These are phyloP conservation scores for Aphrophora alni DNA, from an alignment of 2,888 invertebrate species.

Conservation along the genomic window DNA sequence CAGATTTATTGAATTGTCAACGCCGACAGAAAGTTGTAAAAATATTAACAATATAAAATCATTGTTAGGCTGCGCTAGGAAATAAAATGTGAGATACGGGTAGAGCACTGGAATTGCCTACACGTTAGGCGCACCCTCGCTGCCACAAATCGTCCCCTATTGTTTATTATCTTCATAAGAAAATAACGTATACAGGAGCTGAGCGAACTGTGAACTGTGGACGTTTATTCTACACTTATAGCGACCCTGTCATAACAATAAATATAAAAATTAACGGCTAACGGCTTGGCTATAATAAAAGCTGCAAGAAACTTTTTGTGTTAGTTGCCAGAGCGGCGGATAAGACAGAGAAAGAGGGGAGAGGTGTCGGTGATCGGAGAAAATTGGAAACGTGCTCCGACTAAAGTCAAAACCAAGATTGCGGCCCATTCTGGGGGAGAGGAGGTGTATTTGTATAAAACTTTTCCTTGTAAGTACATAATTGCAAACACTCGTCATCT, in stretches of 20 bases:
- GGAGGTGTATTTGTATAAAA: too few relatives aligned
- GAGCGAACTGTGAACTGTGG: conserved; percentile 28
- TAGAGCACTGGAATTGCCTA: too few relatives aligned
- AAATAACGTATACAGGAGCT: background rate
- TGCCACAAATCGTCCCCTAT: background rate
- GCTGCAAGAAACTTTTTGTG: conserved; percentile 29
- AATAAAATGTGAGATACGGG: too few relatives aligned
- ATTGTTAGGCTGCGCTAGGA: too few relatives aligned
- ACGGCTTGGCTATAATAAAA: conserved; percentile 11
- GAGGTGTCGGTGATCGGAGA: conserved; percentile 20
- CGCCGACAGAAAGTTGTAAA: too few relatives aligned
- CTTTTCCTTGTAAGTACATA: too few relatives aligned
- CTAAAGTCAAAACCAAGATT: too few relatives aligned
- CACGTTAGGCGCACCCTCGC: too few relatives aligned
- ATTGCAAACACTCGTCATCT: too few relatives aligned
- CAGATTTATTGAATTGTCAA: too few relatives aligned
- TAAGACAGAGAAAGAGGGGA: conserved; percentile 19
- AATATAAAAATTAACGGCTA: conserved; percentile 43
- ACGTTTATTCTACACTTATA: conserved; percentile 40
- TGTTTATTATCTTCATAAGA: background rate
- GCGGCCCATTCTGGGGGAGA: background rate
- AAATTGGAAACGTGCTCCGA: conserved; percentile 39
- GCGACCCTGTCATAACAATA: conserved; percentile 41
- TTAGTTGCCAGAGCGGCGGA: conserved; percentile 6
- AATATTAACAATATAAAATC: too few relatives aligned